Conservation (phyloP, 2,888 invertebrate genomes). For the Agrochola lota region DNA sequence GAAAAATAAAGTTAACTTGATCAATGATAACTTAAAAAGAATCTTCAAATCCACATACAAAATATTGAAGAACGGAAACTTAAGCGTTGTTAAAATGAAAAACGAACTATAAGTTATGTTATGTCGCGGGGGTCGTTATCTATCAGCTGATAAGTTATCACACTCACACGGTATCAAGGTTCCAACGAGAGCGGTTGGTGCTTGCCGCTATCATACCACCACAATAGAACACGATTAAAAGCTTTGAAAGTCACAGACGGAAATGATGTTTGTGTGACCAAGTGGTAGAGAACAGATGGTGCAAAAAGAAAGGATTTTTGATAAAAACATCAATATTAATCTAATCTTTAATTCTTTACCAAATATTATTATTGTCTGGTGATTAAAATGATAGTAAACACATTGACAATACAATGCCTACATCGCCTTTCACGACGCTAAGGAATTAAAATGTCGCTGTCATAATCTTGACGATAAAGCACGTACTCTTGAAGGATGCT, state of each 20-base stretch:
- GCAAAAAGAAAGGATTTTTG: conserved; percentile 17
- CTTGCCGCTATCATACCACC: conserved; percentile 51
- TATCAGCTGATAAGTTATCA: conserved; percentile 77
- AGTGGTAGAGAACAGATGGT: conserved; percentile 2
- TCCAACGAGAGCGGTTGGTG: conserved; percentile 66
- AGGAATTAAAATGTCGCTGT: conserved; percentile 5
- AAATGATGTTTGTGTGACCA: conserved; percentile 24
- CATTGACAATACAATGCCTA: conserved; percentile 8
- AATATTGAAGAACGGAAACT: not conserved
- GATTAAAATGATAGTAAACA: conserved; percentile 40
- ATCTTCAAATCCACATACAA: not conserved
- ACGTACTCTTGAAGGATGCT: conserved; percentile 32
- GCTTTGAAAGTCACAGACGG: conserved; percentile 36
- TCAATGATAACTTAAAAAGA: not conserved
- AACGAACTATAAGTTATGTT: conserved; percentile 66
- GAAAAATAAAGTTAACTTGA: not conserved
- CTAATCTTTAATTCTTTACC: conserved; percentile 29
- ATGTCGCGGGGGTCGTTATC: conserved; percentile 76
- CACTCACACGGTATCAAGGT: conserved; percentile 77
- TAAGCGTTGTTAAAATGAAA: conserved; percentile 34
- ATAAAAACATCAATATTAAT: conserved; percentile 24
- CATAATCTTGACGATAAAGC: conserved; percentile 38
- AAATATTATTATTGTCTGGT: conserved; percentile 37
- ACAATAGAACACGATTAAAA: conserved; percentile 55
- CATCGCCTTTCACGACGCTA: conserved; percentile 9